Evolutionary conservation across 2,113 vertebrate genomes (phyloP), one percentile per base, ranked within the genome.

Genomic region (Mola mola): DNA sequence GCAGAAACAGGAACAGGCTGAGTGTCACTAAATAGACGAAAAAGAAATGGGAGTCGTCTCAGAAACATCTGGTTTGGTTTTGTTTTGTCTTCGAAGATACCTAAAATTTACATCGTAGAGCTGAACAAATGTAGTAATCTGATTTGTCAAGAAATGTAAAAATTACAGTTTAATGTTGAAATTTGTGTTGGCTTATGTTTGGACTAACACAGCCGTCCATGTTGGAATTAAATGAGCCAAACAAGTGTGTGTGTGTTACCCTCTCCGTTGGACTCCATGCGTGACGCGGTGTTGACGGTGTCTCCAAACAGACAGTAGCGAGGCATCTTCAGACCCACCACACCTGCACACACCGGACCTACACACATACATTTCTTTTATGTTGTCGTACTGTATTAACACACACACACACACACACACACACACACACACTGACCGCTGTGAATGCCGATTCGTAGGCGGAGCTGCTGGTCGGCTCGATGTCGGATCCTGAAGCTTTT

Each of bases 261-360:
- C 79, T 97, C 93, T 72, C 96, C 96, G 0, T 93, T 97, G 46
- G 96, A 98, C 81, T 98, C 96, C 96, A 98, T 97, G 50, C 96
- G 92, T 43, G 96, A 98, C 0, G 96, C 94, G 0, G 96, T 98
- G 84, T 98, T 98, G 67, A 98, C 96, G 0, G 96, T 98, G 87
- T 98, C 96, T 59, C 96, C 96, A 2, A 98, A 98, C 65, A 98
- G 92, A 88, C 96, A 98, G 69, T 97, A 98, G 66, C 96, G 93
- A 0, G 96, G 96, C 96, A 98, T 98, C 85, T 98, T 98, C 72
- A 98, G 89, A 21, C 96, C 96, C 4, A 98, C 96, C 0, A 98
- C 96, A 2, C 96, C 96, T 0, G 96, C 95, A 0, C 96, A 98
- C 42, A 97, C 95, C 0, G 96, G 94, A 42, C 96, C 96, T 98